Base-by-base conservation (phyloP, 2,797 vertebrate genomes). In the Schizopygopsis pylzovi region DNA sequence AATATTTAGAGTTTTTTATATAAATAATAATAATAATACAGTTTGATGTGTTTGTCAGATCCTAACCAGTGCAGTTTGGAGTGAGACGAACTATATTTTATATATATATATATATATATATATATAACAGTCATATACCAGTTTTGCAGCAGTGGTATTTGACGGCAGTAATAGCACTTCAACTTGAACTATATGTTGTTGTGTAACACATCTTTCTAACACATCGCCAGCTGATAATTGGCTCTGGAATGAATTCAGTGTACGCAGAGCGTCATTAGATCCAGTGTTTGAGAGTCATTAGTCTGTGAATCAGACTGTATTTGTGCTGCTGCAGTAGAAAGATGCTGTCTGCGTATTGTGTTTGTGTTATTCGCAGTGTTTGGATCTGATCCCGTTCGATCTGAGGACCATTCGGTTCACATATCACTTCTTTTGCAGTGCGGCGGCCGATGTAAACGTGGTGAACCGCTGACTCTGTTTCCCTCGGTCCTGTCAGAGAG, bases 381-480 rank as follows among this genome's bases (percentile, higher is more conserved):
- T 22, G 22, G 16, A 39, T 77, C 33, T 56, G 12, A 63, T 79
- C 41, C 20, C 22, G 11, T 65, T 33, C 33, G n/a, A 7, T 47
- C 37, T 3, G 16, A 76, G 49, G 10, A 54, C 10, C 3, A 54
- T 6, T 52, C 71, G 28, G n/a, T 16, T 73, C 72, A 75, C 4
- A 75, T 33, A 52, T 76, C 2, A 54, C 4, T 37, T 76, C 28
- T 54, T 7, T 12, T 20, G 47, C 22, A 3, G 39, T 11, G 15
- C 6, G 2, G 15, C 7, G 7, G 54, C 54, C 8, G 33, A 3
- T 4, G 41, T 22, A 7, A 25, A 16, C 37, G 39, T 47, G 33
- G 43, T 8, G 16, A 77, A 86, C 16, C n/a, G 37, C 39, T 65
- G 81, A 73, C 85, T 28, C 22, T 16, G 4, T 68, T 43, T 63